Base-by-base conservation (phyloP, 2,797 vertebrate genomes). In the Cercopithecus neglectus region DNA sequence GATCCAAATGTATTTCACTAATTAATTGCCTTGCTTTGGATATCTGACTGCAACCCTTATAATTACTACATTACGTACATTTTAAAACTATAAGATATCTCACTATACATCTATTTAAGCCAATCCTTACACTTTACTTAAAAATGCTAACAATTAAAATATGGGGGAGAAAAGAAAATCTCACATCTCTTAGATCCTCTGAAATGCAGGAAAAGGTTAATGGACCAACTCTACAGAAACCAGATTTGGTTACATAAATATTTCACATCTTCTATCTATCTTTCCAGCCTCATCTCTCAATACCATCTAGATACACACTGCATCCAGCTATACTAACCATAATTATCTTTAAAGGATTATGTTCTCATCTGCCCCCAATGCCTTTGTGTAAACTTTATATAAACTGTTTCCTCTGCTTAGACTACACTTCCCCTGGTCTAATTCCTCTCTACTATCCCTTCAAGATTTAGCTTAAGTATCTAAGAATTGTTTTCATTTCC, bases 401-500 rank as follows among this genome's bases (percentile, higher is more conserved):
- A 83, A 90, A 79, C 46, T 50, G 53, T 87, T 86, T 79, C 33
- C 78, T 84, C 24, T 93, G 70, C 36, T 64, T 57, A 78, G 55
- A 94, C 91, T 5, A 84, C 26, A 26, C 36, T 91, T 88, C 22
- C 44, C n/a, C 11, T 67, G 89, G 84, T 78, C 59, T 41, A 74
- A 74, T 16, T 21, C 30, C 14, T 75, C 53, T 78, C 46, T 81
- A 79, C 26, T 82, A 93, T 93, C 82, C n/a, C 79, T 96, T 91
- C 33, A 70, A 92, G 24, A 95, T 26, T 89, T 94, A 92, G 30
- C 76, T 88, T 61, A 79, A 67, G 67, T 79, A 94, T 84, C 79
- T 74, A 93, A 94, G 87, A 96, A 94, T n/a, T 95, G 22, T 50
- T 97, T 96, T 95, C 64, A 91, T 91, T 82, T 82, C 67, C 21